A percentile compares a stretch with the other conserved stretches of the same genome.
phyloP scores from a whole-genome alignment of 2,888 invertebrate genomes.

The Ganaspis brasiliensis region DNA sequence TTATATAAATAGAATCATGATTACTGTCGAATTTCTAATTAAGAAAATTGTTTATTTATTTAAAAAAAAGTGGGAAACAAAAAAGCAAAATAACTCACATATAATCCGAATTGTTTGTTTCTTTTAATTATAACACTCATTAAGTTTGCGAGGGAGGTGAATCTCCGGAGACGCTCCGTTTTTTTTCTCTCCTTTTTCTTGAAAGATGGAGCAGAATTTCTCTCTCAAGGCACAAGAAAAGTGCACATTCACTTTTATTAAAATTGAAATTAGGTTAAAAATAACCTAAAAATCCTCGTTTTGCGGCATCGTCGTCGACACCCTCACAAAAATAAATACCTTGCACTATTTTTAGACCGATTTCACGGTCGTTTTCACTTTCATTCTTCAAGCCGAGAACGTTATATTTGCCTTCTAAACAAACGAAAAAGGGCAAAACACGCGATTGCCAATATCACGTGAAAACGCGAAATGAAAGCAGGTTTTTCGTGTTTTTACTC shows the following conservation, averaged over 20 bases:
- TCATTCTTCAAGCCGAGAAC: constrained; percentile 4
- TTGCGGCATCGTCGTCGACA: constrained; percentile 19
- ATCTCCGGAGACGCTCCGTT: constrained; percentile 22
- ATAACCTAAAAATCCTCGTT: constrained; percentile 15
- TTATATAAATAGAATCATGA: no score
- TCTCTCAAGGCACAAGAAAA: background rate
- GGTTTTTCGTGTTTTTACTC: no score
- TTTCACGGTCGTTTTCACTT: constrained; percentile 39
- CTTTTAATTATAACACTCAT: background rate
- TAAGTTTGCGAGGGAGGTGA: constrained; percentile 6
- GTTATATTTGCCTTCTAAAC: background rate
- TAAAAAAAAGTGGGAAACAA: background rate
- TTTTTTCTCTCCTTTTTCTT: background rate
- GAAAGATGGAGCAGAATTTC: constrained; percentile 6
- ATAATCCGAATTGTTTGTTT: background rate
- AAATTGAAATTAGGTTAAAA: constrained; percentile 8
- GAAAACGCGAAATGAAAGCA: background rate
- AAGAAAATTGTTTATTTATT: background rate
- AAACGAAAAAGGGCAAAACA: background rate
- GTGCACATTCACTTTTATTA: constrained; percentile 7
- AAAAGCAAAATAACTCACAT: no score
- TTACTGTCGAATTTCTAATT: no score
- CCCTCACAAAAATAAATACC: constrained; percentile 40
- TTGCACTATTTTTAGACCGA: constrained; percentile 40
- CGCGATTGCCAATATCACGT: background rate